These are phyloP conservation scores for Dryadula phaetusa DNA, from an alignment of 2,888 invertebrate species.

Conservation along the genomic window DNA sequence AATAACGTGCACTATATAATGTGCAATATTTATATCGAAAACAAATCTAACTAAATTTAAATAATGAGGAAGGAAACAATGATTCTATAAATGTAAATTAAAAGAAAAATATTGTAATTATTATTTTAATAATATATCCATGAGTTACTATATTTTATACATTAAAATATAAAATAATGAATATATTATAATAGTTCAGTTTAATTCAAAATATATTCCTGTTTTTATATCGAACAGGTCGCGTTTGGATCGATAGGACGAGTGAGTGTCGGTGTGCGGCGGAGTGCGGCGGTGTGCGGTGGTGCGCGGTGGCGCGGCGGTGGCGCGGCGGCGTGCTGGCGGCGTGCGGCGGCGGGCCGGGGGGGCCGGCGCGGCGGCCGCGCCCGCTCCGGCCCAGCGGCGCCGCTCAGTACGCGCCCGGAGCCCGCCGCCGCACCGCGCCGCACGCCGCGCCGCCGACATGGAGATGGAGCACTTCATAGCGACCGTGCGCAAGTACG, in stretches of 20 bases:
- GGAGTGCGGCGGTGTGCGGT: conserved; percentile 1
- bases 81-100: too few species aligned
- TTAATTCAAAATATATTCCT: neutral
- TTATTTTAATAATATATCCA: too few species aligned
- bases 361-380: conserved; percentile 44
- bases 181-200: neutral
- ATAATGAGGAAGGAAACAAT: too few species aligned
- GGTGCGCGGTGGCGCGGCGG: conserved; percentile 13
- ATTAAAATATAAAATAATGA: neutral
- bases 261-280: neutral
- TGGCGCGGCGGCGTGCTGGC: conserved; percentile 10
- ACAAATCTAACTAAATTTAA: too few species aligned
- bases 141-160: neutral
- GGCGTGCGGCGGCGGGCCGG: conserved; percentile 41
- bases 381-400: conserved; percentile 41
- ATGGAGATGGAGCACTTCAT: conserved; percentile 75
- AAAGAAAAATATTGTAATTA: too few species aligned
- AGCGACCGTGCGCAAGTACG: conserved; percentile 75
- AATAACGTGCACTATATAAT: too few species aligned
- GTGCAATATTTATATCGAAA: too few species aligned
- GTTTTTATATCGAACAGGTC: neutral
- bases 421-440: conserved; percentile 46
- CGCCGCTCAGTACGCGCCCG: conserved; percentile 47
- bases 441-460: conserved; percentile 47
- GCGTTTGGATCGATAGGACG: neutral